Percentiles rank a stretch among this genome's conserved stretches.
Evolutionary conservation across 2,113 vertebrate species (phyloP).

Genomic region (Haplochromis burtoni): DNA sequence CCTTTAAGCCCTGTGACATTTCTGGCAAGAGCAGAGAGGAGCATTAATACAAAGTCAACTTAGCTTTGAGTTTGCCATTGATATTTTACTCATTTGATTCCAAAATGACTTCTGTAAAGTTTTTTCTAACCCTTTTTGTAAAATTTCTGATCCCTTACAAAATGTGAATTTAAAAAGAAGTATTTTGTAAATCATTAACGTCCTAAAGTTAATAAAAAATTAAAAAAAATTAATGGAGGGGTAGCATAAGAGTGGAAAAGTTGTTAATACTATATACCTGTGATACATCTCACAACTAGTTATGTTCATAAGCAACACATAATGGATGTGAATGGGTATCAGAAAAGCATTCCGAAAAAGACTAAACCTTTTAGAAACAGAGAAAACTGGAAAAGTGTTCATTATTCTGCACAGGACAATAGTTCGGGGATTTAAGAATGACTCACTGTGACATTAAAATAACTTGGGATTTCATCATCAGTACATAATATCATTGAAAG

Average conservation of each 20-base stretch:
- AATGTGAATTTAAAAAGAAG: background rate
- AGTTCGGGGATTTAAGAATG: background rate
- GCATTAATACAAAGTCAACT: background rate
- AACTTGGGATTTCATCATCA: background rate
- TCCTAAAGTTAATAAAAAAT: background rate
- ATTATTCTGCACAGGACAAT: background rate
- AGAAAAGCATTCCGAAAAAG: background rate
- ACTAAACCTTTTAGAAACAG: background rate
- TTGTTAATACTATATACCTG: background rate
- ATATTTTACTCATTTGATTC: background rate
- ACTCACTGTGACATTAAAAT: background rate
- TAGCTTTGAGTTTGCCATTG: background rate
- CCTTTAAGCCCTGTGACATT: slow-evolving; percentile 29
- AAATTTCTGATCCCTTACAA: background rate
- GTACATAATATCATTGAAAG: background rate
- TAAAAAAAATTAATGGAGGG: background rate
- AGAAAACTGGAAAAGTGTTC: background rate
- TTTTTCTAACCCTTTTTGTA: background rate
- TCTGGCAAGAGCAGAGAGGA: background rate
- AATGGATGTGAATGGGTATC: background rate
- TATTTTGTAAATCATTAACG: background rate
- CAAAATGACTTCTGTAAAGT: background rate
- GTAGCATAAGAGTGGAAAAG: background rate
- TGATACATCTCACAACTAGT: background rate
- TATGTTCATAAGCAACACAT: background rate